Base-by-base conservation (phyloP, 2,113 vertebrate species). In the Prunella himalayana region DNA sequence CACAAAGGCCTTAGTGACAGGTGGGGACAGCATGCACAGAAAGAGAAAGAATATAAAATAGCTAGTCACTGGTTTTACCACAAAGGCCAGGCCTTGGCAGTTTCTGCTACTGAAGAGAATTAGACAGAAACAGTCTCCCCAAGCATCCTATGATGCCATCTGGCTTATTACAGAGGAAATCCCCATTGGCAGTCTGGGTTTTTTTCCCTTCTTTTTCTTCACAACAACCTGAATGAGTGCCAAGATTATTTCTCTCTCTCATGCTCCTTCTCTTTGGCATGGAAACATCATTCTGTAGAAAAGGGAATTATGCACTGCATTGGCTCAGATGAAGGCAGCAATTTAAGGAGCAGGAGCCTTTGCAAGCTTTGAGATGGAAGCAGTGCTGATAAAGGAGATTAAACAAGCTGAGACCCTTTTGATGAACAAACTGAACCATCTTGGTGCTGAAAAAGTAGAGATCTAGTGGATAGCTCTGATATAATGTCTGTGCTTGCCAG, bases 131-230 rank as follows among this genome's bases (percentile, higher is more conserved):
- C 86, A 87, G 70, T 70, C 91, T 97, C 95, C 95, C 92, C 61
- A 61, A 96, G 90, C 95, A 97, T 96, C 93, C 90, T 95, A 90
- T 95, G 92, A 95, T 96, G 96, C 96, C 96, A 97, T 97, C 96
- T 97, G 96, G 96, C 96, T 97, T 97, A 96, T 96, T 96, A 95
- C 81, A 1, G 86, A 97, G 95, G 96, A 97, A 97, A 97, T 97
- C 94, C 96, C 96, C 92, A 90, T 30, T 96, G 96, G 95, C 95
- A 95, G 76, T 71, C 90, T 93, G 68, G n/a, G 5, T 2, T 88
- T 95, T 95, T 95, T 97, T 50, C 50, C 64, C 86, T 93, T 89
- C 81, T 84, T 90, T 93, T 93, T 79, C 94, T 92, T 76, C 88
- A 92, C 90, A 93, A 83, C 90, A 94, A 64, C 72, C 95, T 96